Evolutionary conservation across 2,888 invertebrate species (phyloP).

Genomic region (Frankliniella intonsa): DNA sequence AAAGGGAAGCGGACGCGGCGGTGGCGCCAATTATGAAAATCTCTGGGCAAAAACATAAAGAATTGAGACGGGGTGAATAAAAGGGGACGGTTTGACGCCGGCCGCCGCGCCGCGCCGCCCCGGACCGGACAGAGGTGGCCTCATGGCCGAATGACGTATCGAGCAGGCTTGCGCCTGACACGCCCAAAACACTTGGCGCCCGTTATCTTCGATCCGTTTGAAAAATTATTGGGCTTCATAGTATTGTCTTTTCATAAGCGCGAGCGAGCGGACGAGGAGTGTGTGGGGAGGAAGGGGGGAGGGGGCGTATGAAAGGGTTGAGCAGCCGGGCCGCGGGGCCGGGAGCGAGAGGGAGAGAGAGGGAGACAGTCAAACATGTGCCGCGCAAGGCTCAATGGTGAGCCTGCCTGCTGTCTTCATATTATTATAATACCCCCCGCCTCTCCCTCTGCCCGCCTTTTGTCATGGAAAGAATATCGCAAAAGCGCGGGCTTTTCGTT

Average conservation of each 20-base stretch:
- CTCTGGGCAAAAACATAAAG: slow-evolving; percentile 13
- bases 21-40: slow-evolving; percentile 16
- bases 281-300: neutral
- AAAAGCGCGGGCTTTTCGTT: neutral
- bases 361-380: neutral
- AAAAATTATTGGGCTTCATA: slow-evolving; percentile 25
- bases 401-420: no score
- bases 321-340: no score
- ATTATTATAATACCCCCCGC: no score
- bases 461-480: neutral
- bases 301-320: no score
- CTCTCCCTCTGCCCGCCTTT: no score
- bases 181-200: neutral
- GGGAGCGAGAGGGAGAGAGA: neutral
- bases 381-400: neutral
- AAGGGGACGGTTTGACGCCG: neutral
- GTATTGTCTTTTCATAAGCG: slow-evolving; percentile 13
- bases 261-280: neutral
- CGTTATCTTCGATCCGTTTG: slow-evolving; percentile 13
- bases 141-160: neutral
- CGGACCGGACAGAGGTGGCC: neutral
- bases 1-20: neutral
- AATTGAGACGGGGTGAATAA: slow-evolving; percentile 4
- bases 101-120: neutral
- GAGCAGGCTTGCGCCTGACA: slow-evolving; percentile 12